phyloP scores from a whole-genome alignment of 2,888 invertebrate species.

The Pyrocoelia pectoralis region DNA sequence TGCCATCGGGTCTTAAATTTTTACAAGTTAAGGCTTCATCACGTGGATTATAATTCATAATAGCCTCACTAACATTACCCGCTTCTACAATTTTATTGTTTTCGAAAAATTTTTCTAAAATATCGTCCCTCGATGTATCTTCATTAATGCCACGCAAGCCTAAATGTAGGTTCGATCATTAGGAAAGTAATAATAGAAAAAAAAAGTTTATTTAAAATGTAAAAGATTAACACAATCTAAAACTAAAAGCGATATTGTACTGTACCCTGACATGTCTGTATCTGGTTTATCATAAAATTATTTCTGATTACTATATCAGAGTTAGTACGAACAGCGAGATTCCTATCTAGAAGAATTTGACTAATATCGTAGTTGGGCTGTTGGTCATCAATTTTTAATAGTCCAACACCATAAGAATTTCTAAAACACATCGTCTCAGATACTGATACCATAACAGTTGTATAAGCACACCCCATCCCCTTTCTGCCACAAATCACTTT shows the following conservation, averaged over 20 bases:
- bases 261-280: slow-evolving; percentile 21
- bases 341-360: slow-evolving; percentile 11
- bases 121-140: slow-evolving; percentile 19
- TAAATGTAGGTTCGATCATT: not conserved
- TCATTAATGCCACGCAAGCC: slow-evolving; percentile 17
- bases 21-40: slow-evolving; percentile 30
- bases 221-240: no score
- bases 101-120: slow-evolving; percentile 21
- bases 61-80: slow-evolving; percentile 23
- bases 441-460: not conserved
- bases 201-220: not conserved
- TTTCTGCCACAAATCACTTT: no score
- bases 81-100: slow-evolving; percentile 8
- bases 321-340: slow-evolving; percentile 13
- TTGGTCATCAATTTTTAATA: slow-evolving; percentile 4
- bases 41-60: slow-evolving; percentile 26
- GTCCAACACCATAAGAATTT: slow-evolving; percentile 19
- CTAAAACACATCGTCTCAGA: slow-evolving; percentile 17
- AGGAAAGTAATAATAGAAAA: not conserved
- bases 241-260: slow-evolving; percentile 6
- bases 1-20: slow-evolving; percentile 17
- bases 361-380: slow-evolving; percentile 11
- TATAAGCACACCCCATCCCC: not conserved
- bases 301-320: not conserved
- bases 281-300: slow-evolving; percentile 13